These are phyloP conservation scores for Oscheius sp. DNA, from an alignment of 1,140 invertebrate genomes.

Conservation along the genomic window DNA sequence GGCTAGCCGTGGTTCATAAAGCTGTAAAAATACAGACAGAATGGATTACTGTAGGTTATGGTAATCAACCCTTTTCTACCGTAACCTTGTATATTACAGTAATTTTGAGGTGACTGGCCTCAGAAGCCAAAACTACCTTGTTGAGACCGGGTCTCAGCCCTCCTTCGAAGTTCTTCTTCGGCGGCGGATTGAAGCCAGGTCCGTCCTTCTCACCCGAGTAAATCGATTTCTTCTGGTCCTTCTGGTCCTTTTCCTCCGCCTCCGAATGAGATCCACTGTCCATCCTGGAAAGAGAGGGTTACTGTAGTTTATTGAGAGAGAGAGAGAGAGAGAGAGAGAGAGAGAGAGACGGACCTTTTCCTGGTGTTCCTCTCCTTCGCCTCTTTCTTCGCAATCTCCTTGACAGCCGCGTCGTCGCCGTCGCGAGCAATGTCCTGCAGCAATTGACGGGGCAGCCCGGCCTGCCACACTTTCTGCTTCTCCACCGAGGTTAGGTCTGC, in stretches of 20 bases:
- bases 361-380: conserved; percentile 7
- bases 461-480: conserved; percentile 44
- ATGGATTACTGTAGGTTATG: no score
- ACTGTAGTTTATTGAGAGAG: no score
- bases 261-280: conserved; percentile 9
- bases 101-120: no score
- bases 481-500: conserved; percentile 35
- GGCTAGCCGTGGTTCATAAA: no score
- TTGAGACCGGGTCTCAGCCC: conserved; percentile 39
- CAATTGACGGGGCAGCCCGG: conserved; percentile 28
- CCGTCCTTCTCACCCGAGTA: conserved; percentile 33
- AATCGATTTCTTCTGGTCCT: conserved; percentile 41
- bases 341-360: neutral
- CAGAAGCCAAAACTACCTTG: no score
- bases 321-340: no score
- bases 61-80: no score
- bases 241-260: conserved; percentile 15
- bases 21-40: no score
- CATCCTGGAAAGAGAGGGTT: neutral
- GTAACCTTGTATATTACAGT: no score
- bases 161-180: conserved; percentile 34
- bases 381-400: no score
- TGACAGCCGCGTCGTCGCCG: conserved; percentile 4
- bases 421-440: conserved; percentile 28
- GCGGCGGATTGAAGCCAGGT: neutral